phyloP scores from a whole-genome alignment of 1,140 invertebrate genomes.

The Zaprionus capensis region DNA sequence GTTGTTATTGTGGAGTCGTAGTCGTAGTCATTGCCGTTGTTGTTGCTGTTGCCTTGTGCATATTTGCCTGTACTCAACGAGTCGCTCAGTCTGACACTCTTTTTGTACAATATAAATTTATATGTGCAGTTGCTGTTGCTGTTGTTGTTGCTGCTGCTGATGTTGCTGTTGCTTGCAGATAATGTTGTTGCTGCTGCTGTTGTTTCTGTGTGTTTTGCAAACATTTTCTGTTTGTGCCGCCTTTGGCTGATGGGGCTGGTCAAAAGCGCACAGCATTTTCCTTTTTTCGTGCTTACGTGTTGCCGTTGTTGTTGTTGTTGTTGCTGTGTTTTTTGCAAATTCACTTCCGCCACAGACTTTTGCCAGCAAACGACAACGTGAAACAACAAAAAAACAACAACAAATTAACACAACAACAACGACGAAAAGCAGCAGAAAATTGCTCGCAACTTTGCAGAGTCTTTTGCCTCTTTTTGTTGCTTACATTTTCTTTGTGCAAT shows the following conservation, averaged over 20 bases:
- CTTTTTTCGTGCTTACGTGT: slow-evolving; percentile 36
- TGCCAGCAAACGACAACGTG: slow-evolving; percentile 42
- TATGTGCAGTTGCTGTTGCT: slow-evolving; percentile 19
- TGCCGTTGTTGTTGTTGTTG: slow-evolving; percentile 7
- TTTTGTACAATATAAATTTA: slow-evolving; percentile 39
- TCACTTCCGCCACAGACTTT: slow-evolving; percentile 72
- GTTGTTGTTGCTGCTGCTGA: slow-evolving; percentile 26
- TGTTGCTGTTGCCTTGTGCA: slow-evolving; percentile 54
- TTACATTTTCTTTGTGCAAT: slow-evolving; percentile 72
- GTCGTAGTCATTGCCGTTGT: slow-evolving; percentile 40
- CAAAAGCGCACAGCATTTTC: slow-evolving; percentile 73
- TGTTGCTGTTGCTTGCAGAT: slow-evolving; percentile 17
- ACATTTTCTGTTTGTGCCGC: slow-evolving; percentile 66
- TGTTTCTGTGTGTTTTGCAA: slow-evolving; percentile 53
- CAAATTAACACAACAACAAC: slow-evolving; percentile 36
- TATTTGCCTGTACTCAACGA: slow-evolving; percentile 48
- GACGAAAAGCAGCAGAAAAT: slow-evolving; percentile 68
- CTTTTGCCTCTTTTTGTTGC: slow-evolving; percentile 32
- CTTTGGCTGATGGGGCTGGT: slow-evolving; percentile 47
- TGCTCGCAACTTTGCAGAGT: slow-evolving; percentile 59
- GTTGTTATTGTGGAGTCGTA: slow-evolving; percentile 40
- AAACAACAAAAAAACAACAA: slow-evolving; percentile 13
- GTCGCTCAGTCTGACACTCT: slow-evolving; percentile 43
- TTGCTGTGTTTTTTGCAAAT: slow-evolving; percentile 67
- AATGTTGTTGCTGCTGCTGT: slow-evolving; percentile 42